These are phyloP conservation scores for Macroglossus sobrinus DNA, from an alignment of 2,113 vertebrate species.

Conservation along the genomic window DNA sequence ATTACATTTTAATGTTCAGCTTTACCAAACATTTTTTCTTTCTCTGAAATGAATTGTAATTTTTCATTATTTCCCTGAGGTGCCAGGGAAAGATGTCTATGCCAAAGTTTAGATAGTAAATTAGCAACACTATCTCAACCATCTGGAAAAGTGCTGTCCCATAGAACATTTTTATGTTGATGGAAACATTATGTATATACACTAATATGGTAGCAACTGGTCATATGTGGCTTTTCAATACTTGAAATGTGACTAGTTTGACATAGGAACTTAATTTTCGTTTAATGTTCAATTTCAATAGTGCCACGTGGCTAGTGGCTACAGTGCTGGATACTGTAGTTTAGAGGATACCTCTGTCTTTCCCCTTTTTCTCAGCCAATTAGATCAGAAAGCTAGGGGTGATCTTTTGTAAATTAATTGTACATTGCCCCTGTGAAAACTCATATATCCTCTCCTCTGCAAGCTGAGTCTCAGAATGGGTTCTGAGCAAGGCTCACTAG, in stretches of 20 bases:
- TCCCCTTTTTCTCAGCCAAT: background rate
- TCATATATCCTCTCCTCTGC: background rate
- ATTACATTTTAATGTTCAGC: background rate
- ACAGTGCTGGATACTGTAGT: background rate
- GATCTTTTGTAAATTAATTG: background rate
- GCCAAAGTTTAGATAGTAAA: conserved; percentile 3
- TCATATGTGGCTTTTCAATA: background rate
- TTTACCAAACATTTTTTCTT: conserved; percentile 47
- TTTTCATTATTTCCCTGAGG: background rate
- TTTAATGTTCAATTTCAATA: background rate
- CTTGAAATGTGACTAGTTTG: background rate
- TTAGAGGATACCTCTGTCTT: background rate
- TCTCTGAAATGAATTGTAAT: conserved; percentile 26
- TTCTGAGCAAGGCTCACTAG: background rate
- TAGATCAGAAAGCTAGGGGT: conserved; percentile 12
- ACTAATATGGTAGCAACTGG: background rate
- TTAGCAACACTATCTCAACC: conserved; percentile 10
- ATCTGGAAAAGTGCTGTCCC: background rate
- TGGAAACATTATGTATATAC: background rate
- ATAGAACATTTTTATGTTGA: background rate
- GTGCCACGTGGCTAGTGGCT: background rate
- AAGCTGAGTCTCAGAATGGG: conserved; percentile 14
- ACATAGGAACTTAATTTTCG: background rate
- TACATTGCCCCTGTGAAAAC: background rate
- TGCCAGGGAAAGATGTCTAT: background rate